Percentiles rank a stretch among this genome's conserved stretches.
Conservation (phyloP, 2,113 vertebrate species). For the Steatornis caripensis region DNA sequence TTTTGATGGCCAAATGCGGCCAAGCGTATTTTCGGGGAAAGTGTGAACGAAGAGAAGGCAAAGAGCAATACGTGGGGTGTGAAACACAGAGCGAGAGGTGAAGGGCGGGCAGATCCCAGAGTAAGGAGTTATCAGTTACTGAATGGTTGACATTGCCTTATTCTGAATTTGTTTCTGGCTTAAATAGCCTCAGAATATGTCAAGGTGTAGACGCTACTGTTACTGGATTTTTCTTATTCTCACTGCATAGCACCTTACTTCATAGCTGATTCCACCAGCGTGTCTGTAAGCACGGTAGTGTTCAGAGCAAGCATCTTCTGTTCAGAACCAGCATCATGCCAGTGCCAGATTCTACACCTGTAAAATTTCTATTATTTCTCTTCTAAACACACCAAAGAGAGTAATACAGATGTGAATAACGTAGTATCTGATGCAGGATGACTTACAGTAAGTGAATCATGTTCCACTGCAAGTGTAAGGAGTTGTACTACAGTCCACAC, state of each 20-base stretch:
- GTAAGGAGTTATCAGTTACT: background rate
- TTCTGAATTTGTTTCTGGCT: background rate
- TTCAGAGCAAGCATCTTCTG: background rate
- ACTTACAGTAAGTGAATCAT: background rate
- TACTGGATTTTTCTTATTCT: background rate
- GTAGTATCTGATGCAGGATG: background rate
- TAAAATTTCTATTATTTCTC: background rate
- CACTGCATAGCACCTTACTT: background rate
- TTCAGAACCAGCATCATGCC: too few relatives aligned
- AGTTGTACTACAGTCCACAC: background rate
- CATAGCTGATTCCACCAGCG: background rate
- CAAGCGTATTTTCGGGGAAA: background rate
- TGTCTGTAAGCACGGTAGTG: background rate
- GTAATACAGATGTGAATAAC: background rate
- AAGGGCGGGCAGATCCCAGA: background rate
- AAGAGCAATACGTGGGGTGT: rapidly evolving
- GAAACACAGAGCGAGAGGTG: background rate
- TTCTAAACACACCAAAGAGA: background rate
- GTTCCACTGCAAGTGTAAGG: background rate
- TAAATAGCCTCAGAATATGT: background rate
- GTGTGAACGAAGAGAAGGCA: background rate
- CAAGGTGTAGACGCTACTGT: background rate
- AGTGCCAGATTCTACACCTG: background rate
- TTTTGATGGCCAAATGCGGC: background rate
- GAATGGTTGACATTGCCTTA: background rate